Percentiles rank a stretch among this genome's conserved stretches.
phyloP scores from a whole-genome alignment of 2,888 invertebrate genomes.

The Spatulosminthurus flaviceps region DNA sequence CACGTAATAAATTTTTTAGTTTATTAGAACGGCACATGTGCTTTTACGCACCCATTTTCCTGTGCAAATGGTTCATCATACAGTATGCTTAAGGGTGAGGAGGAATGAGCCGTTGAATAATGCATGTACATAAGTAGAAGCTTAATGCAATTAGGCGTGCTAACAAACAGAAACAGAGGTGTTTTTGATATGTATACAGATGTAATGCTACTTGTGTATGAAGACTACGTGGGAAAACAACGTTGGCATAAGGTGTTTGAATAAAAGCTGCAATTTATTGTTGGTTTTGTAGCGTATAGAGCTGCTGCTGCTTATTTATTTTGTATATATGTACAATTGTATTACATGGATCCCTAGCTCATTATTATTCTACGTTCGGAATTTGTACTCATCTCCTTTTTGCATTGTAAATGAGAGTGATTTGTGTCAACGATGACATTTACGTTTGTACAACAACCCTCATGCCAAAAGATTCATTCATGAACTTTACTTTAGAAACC shows the following conservation, averaged over 20 bases:
- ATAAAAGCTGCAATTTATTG: no score
- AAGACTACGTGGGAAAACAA: no score
- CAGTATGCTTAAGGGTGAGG: background rate
- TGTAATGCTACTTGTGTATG: no score
- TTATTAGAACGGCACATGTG: background rate
- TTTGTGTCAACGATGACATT: conserved; percentile 4
- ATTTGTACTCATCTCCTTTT: background rate
- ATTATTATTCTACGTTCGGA: background rate
- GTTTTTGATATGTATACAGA: no score
- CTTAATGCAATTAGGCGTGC: no score
- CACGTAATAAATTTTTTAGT: background rate
- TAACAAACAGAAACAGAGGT: no score
- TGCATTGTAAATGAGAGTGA: conserved; percentile 12
- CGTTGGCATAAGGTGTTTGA: no score
- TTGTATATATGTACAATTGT: no score
- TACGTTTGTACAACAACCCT: background rate
- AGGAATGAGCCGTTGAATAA: no score
- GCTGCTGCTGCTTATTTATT: no score
- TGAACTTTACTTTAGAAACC: background rate
- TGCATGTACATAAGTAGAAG: no score
- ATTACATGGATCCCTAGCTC: background rate
- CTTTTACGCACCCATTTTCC: background rate
- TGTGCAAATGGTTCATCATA: background rate
- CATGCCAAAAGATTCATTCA: background rate
- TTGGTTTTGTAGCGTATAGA: no score